Conservation (phyloP, 2,888 invertebrate genomes). For the Tetragnatha montana region DNA sequence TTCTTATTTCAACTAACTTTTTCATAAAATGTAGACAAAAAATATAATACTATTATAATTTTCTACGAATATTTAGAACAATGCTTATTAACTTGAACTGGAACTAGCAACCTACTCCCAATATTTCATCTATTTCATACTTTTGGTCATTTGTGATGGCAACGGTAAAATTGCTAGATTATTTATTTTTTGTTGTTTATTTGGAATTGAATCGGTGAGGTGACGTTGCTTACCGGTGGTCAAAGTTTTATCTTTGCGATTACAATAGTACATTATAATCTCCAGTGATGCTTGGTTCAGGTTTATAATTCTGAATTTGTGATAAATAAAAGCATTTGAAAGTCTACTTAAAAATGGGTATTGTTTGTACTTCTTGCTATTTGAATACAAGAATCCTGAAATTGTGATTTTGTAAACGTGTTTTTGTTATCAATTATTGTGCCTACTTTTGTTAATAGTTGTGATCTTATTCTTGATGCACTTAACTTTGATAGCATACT, state of each 20-base stretch:
- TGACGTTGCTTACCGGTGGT: slow-evolving; percentile 44
- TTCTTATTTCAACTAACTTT: no score
- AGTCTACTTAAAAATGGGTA: slow-evolving; percentile 42
- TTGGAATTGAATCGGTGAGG: neutral
- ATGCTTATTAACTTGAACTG: no score
- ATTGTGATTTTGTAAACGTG: no score
- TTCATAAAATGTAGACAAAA: no score
- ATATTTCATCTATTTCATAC: no score
- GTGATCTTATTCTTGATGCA: neutral
- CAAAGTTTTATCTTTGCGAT: neutral
- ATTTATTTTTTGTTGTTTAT: neutral
- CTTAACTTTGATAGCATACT: neutral
- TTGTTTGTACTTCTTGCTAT: neutral
- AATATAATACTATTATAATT: no score
- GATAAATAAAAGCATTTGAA: neutral
- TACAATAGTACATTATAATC: neutral
- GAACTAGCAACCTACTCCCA: no score
- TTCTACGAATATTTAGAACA: no score
- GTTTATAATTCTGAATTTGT: neutral
- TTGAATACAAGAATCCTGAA: no score
- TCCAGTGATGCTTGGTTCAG: neutral
- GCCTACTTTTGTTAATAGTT: neutral
- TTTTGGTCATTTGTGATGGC: neutral
- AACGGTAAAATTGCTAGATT: neutral
- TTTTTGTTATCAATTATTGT: neutral